Conservation (phyloP, 2,888 invertebrate species). For the Ecliptopera silaceata region DNA sequence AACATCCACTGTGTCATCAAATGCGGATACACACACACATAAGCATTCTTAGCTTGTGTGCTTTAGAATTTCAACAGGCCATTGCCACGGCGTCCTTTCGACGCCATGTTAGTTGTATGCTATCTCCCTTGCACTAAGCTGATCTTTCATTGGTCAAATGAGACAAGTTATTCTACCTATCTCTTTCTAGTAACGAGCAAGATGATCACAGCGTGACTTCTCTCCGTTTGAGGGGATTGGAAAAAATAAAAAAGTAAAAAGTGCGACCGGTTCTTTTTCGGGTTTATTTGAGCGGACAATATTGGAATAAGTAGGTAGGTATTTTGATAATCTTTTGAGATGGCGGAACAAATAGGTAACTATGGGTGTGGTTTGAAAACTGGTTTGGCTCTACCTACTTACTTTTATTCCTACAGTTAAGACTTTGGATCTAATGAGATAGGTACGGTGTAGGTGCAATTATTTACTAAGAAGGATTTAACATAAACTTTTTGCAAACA, state of each 20-base stretch:
- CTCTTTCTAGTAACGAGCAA: constrained; percentile 54
- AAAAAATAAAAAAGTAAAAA: constrained; percentile 59
- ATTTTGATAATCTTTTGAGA: constrained; percentile 48
- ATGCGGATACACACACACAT: constrained; percentile 59
- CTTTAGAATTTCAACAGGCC: constrained; percentile 61
- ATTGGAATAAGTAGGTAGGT: constrained; percentile 38
- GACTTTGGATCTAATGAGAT: not conserved
- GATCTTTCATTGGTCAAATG: constrained; percentile 39
- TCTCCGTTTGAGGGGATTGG: constrained; percentile 73
- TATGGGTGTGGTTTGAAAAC: constrained; percentile 26
- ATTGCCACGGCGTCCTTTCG: constrained; percentile 56
- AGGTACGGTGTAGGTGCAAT: too few species aligned
- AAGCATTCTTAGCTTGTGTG: constrained; percentile 45
- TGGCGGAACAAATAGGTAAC: constrained; percentile 37
- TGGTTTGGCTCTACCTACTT: constrained; percentile 12
- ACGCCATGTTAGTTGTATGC: constrained; percentile 73
- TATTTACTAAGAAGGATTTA: not conserved
- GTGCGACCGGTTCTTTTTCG: constrained; percentile 48
- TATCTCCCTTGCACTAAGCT: constrained; percentile 54
- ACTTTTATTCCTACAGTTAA: not conserved
- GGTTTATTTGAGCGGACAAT: constrained; percentile 44
- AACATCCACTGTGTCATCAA: constrained; percentile 58
- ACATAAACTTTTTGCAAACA: too few species aligned
- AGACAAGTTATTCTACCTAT: constrained; percentile 49
- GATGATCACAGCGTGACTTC: constrained; percentile 64